Conservation (phyloP, 2,113 vertebrate species). For the Rousettus leschenaultii region DNA sequence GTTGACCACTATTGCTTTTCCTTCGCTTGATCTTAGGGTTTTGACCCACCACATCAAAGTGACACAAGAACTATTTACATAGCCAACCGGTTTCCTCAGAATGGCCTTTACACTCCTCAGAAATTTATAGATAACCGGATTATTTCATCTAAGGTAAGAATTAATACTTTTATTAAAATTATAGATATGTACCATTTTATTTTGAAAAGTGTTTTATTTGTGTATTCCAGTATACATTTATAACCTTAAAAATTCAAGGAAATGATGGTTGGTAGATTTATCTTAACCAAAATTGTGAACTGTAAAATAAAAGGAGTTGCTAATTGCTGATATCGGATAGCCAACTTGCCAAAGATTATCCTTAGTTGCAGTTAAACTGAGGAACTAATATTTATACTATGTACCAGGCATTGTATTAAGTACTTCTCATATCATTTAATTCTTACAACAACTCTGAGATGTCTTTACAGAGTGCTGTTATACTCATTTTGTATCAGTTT, state of each 20-base stretch:
- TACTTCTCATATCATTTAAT: not conserved
- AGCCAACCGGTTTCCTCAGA: constrained; percentile 95
- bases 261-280: not conserved
- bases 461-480: not conserved
- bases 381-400: not conserved
- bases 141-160: constrained; percentile 97
- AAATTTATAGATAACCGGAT: constrained; percentile 98
- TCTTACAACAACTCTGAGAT: not conserved
- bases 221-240: not conserved
- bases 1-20: not conserved
- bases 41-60: constrained; percentile 98
- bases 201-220: constrained; percentile 13
- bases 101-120: constrained; percentile 95
- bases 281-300: constrained; percentile 22
- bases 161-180: constrained; percentile 7
- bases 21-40: constrained; percentile 86
- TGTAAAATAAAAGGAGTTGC: not conserved
- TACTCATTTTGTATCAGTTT: not conserved
- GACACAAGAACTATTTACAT: constrained; percentile 98
- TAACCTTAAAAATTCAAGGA: constrained; percentile 32
- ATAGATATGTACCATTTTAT: not conserved
- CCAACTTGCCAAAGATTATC: not conserved
- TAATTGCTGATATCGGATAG: not conserved
- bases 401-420: not conserved
- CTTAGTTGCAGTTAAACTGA: not conserved